Base-by-base conservation (phyloP, 2,797 vertebrate species). In the Somateria mollissima region DNA sequence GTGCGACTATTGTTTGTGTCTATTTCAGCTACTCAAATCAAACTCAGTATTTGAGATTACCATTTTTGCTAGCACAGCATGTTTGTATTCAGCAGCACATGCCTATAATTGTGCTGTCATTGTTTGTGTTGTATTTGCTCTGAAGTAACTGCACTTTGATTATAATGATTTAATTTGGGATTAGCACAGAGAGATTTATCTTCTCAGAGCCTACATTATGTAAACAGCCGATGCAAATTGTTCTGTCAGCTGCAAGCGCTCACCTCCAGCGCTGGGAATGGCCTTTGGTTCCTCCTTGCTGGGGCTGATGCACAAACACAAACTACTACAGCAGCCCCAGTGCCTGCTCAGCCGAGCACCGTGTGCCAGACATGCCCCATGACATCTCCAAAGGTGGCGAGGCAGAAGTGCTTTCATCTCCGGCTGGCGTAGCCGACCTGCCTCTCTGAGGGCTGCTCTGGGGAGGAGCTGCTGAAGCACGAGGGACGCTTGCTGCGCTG, bases 111-210 rank as follows among this genome's bases (percentile, higher is more conserved):
- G 88, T 82, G 83, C 86, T 90, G 64, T 51, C 79, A 83, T 78
- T 93, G 94, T 94, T 94, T 94, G 94, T 86, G 62, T 94, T 95
- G 75, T 75, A 89, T 93, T 95, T 93, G 72, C 86, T 91, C 14
- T 92, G 90, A 91, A 95, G 78, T 80, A 87, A 96, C 81, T 85
- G 81, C 86, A 92, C 84, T 89, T 91, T 95, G 93, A 95, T 96
- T 84, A 84, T 20, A 84, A 95, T 81, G 41, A 94, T 91, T 96
- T 96, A 75, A 66, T 87, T 87, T 87, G 94, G 95, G 82, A 95
- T 94, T 94, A 85, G 54, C 70, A 49, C 17, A 58, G 70, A 79
- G 70, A 89, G 37, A 91, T 89, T 95, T 75, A 53, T 81, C 84
- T 94, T 85, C 61, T 74, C 2, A 0, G 69, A 94, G 88, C 34